Conservation (phyloP, 2,113 vertebrate species). For the Crotophaga sulcirostris region DNA sequence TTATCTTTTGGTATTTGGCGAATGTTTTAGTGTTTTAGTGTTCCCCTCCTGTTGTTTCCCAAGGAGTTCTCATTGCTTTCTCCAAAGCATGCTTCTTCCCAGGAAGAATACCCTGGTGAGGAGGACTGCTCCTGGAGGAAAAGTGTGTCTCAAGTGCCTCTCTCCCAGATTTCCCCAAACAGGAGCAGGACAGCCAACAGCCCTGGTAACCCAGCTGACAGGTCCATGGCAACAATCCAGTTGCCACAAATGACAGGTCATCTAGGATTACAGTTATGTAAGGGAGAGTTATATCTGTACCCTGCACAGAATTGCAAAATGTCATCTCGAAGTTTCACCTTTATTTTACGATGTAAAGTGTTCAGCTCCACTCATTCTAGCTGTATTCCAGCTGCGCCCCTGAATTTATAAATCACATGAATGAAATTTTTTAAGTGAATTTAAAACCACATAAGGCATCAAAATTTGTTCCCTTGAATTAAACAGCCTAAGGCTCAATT, state of each 20-base stretch:
- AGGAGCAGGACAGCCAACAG: not conserved
- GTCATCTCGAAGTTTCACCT: not conserved
- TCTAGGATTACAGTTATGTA: not conserved
- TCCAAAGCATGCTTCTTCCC: not conserved
- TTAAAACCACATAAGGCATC: rapidly evolving
- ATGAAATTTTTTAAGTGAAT: too few relatives aligned
- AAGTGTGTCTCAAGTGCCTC: not conserved
- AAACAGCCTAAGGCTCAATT: not conserved
- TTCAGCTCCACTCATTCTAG: not conserved
- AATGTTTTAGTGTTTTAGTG: not conserved
- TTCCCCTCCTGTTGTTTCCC: not conserved
- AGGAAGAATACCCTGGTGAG: not conserved
- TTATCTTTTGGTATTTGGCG: not conserved
- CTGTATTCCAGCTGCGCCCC: not conserved
- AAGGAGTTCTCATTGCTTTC: not conserved
- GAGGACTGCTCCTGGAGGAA: not conserved
- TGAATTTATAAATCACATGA: too few relatives aligned
- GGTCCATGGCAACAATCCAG: not conserved
- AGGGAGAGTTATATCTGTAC: not conserved
- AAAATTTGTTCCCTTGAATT: not conserved
- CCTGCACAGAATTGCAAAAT: not conserved
- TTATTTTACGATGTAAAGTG: not conserved
- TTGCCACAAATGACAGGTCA: not conserved
- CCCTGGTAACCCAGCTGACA: not conserved
- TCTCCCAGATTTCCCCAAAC: not conserved